Evolutionary conservation across 2,797 vertebrate genomes (phyloP).

Genomic region (Carcharodon carcharias): DNA sequence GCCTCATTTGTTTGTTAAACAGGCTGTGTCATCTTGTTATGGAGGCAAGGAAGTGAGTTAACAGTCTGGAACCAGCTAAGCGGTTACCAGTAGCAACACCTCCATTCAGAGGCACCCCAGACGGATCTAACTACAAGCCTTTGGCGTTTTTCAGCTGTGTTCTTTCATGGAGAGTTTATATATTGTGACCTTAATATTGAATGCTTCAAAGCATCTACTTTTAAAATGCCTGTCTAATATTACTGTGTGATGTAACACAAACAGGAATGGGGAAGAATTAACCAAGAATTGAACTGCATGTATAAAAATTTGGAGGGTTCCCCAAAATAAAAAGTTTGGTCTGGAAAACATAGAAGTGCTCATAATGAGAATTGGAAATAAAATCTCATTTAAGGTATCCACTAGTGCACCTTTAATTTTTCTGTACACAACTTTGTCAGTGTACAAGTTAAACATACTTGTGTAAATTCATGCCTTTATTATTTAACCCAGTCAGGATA

Average conservation of each 20-base stretch:
- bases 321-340: background rate
- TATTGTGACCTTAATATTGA: background rate
- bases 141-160: background rate
- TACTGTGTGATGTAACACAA: background rate
- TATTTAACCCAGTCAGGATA: background rate
- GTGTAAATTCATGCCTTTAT: background rate
- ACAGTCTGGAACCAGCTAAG: background rate
- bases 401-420: background rate
- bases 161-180: background rate
- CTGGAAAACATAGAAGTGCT: too few relatives aligned
- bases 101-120: background rate
- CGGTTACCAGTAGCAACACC: background rate
- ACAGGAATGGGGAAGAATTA: background rate
- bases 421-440: background rate
- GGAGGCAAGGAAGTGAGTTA: background rate
- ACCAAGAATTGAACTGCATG: background rate
- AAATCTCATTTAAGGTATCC: background rate
- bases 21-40: conserved; percentile 15
- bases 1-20: conserved; percentile 7
- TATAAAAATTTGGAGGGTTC: background rate
- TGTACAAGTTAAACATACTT: background rate
- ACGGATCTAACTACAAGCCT: background rate
- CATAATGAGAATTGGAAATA: background rate
- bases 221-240: background rate
- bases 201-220: background rate